Conservation (phyloP, 2,113 vertebrate species). For the Xiphorhynchus elegans region DNA sequence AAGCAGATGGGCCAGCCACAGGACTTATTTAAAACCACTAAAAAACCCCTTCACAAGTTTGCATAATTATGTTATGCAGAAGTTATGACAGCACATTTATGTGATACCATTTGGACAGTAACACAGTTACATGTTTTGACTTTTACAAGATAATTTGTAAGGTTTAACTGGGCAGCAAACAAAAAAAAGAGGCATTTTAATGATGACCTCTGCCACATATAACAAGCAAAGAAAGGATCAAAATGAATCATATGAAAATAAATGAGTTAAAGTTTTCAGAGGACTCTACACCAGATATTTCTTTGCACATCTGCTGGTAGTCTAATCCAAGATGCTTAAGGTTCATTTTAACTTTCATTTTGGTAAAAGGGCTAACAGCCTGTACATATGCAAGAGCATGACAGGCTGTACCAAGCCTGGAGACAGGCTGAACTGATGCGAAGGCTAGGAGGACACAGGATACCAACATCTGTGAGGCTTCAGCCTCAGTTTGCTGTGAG, state of each 20-base stretch:
- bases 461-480: neutral
- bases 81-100: neutral
- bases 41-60: neutral
- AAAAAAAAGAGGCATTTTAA: neutral
- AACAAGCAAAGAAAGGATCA: neutral
- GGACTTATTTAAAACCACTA: neutral
- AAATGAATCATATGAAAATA: neutral
- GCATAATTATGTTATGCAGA: neutral
- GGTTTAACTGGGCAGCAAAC: neutral
- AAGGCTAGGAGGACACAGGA: neutral
- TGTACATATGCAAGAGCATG: neutral
- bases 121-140: neutral
- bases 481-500: neutral
- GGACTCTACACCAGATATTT: neutral
- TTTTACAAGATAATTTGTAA: neutral
- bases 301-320: neutral
- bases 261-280: neutral
- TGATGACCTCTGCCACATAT: neutral
- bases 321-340: neutral
- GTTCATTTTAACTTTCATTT: neutral
- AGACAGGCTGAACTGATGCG: neutral
- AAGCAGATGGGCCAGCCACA: neutral
- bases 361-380: neutral
- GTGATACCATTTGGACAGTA: neutral
- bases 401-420: neutral